Evolutionary conservation across 35 echinoderm and acorn worm genomes (phyloP).

Genomic region (Heliocidaris tuberculata): DNA sequence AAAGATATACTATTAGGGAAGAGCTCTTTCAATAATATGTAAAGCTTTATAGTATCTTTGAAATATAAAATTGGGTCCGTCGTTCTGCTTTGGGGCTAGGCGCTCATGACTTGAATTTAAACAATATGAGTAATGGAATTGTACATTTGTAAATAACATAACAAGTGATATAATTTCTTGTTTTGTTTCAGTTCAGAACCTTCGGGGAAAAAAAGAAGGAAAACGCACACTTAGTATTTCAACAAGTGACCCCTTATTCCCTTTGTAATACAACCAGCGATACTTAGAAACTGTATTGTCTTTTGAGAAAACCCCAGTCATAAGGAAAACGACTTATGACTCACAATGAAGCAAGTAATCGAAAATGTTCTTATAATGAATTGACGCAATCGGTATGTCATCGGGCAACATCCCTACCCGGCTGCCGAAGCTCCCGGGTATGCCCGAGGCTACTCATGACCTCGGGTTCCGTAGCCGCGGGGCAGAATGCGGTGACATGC

Average conservation of each 20-base stretch:
- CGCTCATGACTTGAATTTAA: too few species aligned
- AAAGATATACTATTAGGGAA: too few species aligned
- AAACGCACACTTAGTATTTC: too few species aligned
- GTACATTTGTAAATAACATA: too few species aligned
- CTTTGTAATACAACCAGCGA: background rate
- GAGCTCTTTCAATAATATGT: too few species aligned
- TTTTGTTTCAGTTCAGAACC: too few species aligned
- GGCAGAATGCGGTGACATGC: background rate
- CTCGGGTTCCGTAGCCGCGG: slow-evolving; percentile 39
- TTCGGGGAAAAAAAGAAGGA: too few species aligned
- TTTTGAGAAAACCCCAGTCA: background rate
- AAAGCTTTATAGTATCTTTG: too few species aligned
- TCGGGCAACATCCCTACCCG: slow-evolving; percentile 1
- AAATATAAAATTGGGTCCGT: too few species aligned
- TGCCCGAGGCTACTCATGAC: slow-evolving; percentile 9
- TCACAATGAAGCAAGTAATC: background rate
- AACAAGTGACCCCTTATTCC: background rate
- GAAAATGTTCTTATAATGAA: slow-evolving; percentile 5
- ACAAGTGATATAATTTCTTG: too few species aligned
- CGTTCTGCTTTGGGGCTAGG: too few species aligned
- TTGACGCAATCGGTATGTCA: slow-evolving; percentile 14
- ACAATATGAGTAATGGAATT: too few species aligned
- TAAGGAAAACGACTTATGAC: background rate
- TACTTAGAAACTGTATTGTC: background rate
- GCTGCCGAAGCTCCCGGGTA: slow-evolving; percentile 33